Evolutionary conservation across 2,888 invertebrate genomes (phyloP).

Genomic region (Watsonalla cultraria): DNA sequence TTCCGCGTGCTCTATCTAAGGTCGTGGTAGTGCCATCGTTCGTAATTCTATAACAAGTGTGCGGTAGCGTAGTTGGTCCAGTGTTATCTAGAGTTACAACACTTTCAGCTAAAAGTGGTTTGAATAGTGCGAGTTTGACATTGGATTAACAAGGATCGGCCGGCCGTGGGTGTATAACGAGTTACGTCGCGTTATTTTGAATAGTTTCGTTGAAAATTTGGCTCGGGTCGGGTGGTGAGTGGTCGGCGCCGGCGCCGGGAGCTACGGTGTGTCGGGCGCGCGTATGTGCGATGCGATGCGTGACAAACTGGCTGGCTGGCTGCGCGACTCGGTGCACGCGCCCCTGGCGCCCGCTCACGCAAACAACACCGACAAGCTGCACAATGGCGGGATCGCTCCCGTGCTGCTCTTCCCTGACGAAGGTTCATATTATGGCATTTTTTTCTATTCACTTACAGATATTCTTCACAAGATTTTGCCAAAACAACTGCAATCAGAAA

Average conservation of each 20-base stretch:
- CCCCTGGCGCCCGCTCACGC: constrained; percentile 28
- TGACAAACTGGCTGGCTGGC: constrained; percentile 61
- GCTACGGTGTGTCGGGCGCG: constrained; percentile 30
- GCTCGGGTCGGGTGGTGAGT: constrained; percentile 26
- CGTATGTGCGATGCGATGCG: constrained; percentile 72
- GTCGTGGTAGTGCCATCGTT: constrained; percentile 25
- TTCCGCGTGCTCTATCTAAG: constrained; percentile 17
- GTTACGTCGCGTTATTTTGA: constrained; percentile 34
- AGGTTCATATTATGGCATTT: constrained; percentile 36
- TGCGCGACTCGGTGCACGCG: constrained; percentile 57
- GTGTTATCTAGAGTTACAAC: constrained; percentile 6
- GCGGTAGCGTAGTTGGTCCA: constrained; percentile 17
- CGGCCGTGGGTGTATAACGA: constrained; percentile 28
- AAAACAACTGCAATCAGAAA: too few species aligned
- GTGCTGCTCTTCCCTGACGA: constrained; percentile 60
- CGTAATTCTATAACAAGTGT: constrained; percentile 20
- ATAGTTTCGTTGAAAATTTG: constrained; percentile 20
- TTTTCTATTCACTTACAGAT: neutral
- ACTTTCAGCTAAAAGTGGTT: constrained; percentile 10
- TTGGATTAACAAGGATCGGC: constrained; percentile 26
- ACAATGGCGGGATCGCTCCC: constrained; percentile 52
- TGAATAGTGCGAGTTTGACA: constrained; percentile 23
- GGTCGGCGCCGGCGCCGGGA: constrained; percentile 49
- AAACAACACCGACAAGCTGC: constrained; percentile 52
- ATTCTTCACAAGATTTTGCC: too few species aligned